Evolutionary conservation across 2,113 vertebrate species (phyloP), one percentile per base, ranked within the genome.

Genomic region (Mungos mungo): DNA sequence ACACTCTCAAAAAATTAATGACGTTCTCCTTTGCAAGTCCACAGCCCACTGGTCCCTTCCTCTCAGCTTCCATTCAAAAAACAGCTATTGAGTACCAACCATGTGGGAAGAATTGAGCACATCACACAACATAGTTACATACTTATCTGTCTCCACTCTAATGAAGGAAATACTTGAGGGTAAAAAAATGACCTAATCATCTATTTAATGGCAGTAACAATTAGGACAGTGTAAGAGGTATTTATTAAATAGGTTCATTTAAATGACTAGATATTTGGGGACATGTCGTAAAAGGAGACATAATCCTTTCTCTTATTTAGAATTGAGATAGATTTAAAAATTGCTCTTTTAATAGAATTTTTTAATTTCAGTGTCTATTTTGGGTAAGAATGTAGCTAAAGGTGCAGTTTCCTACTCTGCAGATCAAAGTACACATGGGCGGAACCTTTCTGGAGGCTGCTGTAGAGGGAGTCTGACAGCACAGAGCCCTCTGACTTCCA

Each of bases 221-320:
- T 65, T 63, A 94, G 68, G 41, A 82, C 10, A 35, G 35, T 57
- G 29, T 66, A 54, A 65, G 35, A 79, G 68, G 33, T 57, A 21
- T 41, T 93, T 80, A 90, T 68, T 72, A 86, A 92, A 80, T 27
- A 25, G 19, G 27, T 60, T 82, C 79, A 79, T 72, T 92, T 76
- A 45, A 76, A 86, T 63, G 7, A 92, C 19, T 13, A 57, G 35
- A 19, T 68, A 92, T 57, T 45, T 89, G 41, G 66, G 63, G 38
- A 84, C 54, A 41, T 16, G 27, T 45, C 45, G 76, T 54, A 35
- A 68, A 47, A 47, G 85, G 45, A 91, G 14, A 45, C n/a, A 65
- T 3, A 27, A 66, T 52, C 27, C n/a, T 11, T 63, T 63, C 31
- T 82, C 3, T 84, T 89, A 74, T 79, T 81, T 86, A 45, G 54